Evolutionary conservation across 2,888 invertebrate species (phyloP).

Genomic region (Charanyca ferruginea): DNA sequence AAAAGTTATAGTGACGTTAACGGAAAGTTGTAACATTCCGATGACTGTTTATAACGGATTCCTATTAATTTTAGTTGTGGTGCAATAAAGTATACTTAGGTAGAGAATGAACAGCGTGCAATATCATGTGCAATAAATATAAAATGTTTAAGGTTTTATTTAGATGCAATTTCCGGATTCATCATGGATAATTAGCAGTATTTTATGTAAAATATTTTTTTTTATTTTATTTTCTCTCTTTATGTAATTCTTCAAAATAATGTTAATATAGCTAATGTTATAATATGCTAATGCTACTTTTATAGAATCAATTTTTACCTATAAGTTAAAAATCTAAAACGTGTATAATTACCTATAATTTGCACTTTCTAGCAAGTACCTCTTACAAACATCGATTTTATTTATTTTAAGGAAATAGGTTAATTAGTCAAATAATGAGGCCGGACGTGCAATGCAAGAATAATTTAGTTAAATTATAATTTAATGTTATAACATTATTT

Average conservation of each 20-base stretch:
- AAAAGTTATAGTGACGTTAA: conserved; percentile 72
- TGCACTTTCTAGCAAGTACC: conserved; percentile 34
- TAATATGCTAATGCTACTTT: too few relatives aligned
- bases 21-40: conserved; percentile 69
- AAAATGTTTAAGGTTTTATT: conserved; percentile 19
- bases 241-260: neutral
- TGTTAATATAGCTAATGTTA: conserved; percentile 18
- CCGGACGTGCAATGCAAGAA: conserved; percentile 90
- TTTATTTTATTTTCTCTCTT: conserved; percentile 13
- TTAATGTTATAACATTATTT: conserved; percentile 42
- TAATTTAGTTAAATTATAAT: conserved; percentile 68
- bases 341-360: conserved; percentile 43
- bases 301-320: conserved; percentile 13
- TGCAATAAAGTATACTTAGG: conserved; percentile 70
- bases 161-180: conserved; percentile 4
- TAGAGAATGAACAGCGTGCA: conserved; percentile 72
- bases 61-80: conserved; percentile 65
- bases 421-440: conserved; percentile 71
- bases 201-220: neutral
- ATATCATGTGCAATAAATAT: conserved; percentile 77
- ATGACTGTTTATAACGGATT: conserved; percentile 63
- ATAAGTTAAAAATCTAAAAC: conserved; percentile 17
- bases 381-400: conserved; percentile 63
- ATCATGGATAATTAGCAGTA: conserved; percentile 18
- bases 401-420: conserved; percentile 49